phyloP scores from a whole-genome alignment of 2,797 vertebrate genomes.

The Helicolenus hilgendorfi region DNA sequence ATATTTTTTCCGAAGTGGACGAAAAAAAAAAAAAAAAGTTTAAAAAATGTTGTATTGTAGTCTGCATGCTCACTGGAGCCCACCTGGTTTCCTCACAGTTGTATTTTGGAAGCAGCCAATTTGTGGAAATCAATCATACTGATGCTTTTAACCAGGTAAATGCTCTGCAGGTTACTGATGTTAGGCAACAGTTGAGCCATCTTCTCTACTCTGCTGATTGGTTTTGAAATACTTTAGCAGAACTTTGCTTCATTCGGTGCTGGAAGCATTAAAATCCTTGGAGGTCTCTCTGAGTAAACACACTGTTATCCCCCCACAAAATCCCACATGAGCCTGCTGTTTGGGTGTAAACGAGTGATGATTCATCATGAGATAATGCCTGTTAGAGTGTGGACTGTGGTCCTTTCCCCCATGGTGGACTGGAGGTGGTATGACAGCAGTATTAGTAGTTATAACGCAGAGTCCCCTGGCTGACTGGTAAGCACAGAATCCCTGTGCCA shows the following conservation, averaged over 20 bases:
- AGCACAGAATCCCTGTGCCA: slow-evolving; percentile 4
- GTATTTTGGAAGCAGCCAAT: slow-evolving; percentile 2
- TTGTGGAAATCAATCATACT: slow-evolving; percentile 32
- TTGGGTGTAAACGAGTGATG: slow-evolving; percentile 40
- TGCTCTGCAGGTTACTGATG: not conserved
- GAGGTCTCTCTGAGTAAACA: slow-evolving; percentile 42
- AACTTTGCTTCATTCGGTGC: slow-evolving; percentile 4
- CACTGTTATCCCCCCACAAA: slow-evolving; percentile 15
- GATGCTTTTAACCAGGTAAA: slow-evolving; percentile 6
- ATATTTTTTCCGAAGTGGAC: too few species aligned
- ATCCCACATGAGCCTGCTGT: not conserved
- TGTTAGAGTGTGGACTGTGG: slow-evolving; percentile 2
- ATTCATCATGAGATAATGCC: slow-evolving; percentile 40
- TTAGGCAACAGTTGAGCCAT: not conserved
- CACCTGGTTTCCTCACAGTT: not conserved
- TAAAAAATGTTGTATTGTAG: too few species aligned
- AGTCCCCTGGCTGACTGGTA: not conserved
- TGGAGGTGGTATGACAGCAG: slow-evolving; percentile 4
- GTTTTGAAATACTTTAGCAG: slow-evolving; percentile 13
- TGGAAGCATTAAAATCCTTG: slow-evolving; percentile 13
- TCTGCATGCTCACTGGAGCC: not conserved
- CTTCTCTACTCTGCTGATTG: not conserved
- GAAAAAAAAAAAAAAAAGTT: not conserved
- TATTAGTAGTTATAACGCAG: not conserved
- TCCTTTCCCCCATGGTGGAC: slow-evolving; percentile 23